phyloP scores from a whole-genome alignment of 2,888 invertebrate species.

The Scaptomyza flava region DNA sequence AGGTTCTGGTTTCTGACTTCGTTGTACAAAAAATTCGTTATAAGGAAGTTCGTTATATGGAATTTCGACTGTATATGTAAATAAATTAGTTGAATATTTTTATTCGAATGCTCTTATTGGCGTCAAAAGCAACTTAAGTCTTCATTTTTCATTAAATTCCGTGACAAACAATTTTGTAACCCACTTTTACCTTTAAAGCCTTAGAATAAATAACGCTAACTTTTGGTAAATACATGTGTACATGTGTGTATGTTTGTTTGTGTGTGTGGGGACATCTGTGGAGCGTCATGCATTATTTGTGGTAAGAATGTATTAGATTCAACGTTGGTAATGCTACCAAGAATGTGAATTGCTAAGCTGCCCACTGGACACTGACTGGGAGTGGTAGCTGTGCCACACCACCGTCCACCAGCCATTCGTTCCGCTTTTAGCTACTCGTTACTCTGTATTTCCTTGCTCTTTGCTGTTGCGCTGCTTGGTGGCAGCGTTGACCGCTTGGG shows the following conservation, averaged over 20 bases:
- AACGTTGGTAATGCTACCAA: slow-evolving; percentile 1
- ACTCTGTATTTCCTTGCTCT: slow-evolving; percentile 4
- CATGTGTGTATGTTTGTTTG: background rate
- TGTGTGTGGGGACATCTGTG: background rate
- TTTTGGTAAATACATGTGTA: slow-evolving; percentile 5
- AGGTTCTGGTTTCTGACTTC: too few species aligned
- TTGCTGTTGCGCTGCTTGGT: background rate
- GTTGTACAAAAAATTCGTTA: too few species aligned
- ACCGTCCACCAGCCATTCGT: background rate
- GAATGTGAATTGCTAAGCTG: slow-evolving; percentile 4
- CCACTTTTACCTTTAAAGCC: background rate
- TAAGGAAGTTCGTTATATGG: too few species aligned
- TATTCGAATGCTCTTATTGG: too few species aligned
- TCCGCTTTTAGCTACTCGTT: slow-evolving; percentile 9
- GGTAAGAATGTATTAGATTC: background rate
- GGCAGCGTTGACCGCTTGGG: slow-evolving; percentile 25
- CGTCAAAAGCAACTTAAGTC: too few species aligned
- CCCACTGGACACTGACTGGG: background rate
- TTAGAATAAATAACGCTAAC: background rate
- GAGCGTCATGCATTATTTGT: slow-evolving; percentile 3
- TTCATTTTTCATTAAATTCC: background rate
- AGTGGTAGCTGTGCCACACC: background rate
- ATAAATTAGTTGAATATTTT: too few species aligned
- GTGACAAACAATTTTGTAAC: too few species aligned
- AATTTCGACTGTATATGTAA: too few species aligned